phyloP scores from a whole-genome alignment of 1,140 invertebrate genomes.

The Watersipora subatra region DNA sequence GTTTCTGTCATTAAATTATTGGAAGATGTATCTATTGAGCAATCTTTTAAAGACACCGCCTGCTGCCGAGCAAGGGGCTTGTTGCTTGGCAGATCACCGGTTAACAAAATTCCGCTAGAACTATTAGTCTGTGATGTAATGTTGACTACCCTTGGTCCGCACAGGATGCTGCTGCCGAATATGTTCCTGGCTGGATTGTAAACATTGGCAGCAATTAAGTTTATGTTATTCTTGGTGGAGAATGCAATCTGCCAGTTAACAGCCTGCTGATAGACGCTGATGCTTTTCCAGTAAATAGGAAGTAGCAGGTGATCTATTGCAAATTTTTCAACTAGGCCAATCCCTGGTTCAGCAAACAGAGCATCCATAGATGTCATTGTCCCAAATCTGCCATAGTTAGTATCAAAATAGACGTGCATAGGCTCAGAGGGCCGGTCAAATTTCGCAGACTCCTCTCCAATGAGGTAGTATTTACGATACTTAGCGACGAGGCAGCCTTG shows the following conservation, averaged over 20 bases:
- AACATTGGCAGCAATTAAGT: slow-evolving; percentile 47
- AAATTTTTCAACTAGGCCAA: slow-evolving; percentile 40
- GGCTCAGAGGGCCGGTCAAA: slow-evolving; percentile 45
- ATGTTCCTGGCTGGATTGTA: slow-evolving; percentile 41
- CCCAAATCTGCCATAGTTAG: slow-evolving; percentile 69
- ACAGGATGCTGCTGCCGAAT: slow-evolving; percentile 45
- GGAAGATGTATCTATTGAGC: too few species aligned
- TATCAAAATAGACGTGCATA: slow-evolving; percentile 35
- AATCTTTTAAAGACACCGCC: too few species aligned
- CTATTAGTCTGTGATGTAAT: too few species aligned
- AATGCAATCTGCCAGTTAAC: slow-evolving; percentile 45
- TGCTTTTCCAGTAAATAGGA: slow-evolving; percentile 57
- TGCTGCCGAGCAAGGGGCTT: too few species aligned
- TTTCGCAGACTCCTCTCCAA: slow-evolving; percentile 39
- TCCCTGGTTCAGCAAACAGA: slow-evolving; percentile 49
- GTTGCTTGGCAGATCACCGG: too few species aligned
- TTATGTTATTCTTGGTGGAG: slow-evolving; percentile 44
- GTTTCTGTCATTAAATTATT: too few species aligned
- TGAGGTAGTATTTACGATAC: slow-evolving; percentile 56
- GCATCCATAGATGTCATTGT: slow-evolving; percentile 63
- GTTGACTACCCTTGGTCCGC: slow-evolving; percentile 16
- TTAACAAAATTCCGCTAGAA: too few species aligned
- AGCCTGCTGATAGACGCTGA: slow-evolving; percentile 51
- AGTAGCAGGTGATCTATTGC: slow-evolving; percentile 55
- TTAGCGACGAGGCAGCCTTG: slow-evolving; percentile 48